phyloP scores from a whole-genome alignment of 2,797 vertebrate genomes.

The Mionectes olivaceus region DNA sequence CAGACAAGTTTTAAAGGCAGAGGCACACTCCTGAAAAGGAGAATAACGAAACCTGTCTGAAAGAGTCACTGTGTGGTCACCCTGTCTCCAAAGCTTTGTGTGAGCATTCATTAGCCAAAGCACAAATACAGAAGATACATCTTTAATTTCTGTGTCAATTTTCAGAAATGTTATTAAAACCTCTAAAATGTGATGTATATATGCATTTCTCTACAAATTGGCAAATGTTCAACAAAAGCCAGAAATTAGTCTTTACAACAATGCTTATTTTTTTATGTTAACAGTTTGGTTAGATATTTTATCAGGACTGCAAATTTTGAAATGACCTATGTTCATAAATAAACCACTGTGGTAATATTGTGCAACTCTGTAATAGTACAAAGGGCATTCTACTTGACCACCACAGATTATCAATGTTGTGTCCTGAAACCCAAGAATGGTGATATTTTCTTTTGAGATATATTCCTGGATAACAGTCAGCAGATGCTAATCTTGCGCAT shows the following conservation, averaged over 20 bases:
- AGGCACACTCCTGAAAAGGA: neutral
- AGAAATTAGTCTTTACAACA: neutral
- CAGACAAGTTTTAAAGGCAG: neutral
- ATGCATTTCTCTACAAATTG: neutral
- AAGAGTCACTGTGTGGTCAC: neutral
- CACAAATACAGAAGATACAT: neutral
- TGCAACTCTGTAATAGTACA: neutral
- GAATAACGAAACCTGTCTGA: neutral
- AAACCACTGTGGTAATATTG: neutral
- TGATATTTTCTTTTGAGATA: neutral
- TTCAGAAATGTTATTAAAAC: neutral
- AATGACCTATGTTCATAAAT: neutral
- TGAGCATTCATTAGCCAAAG: neutral
- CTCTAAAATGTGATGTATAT: neutral
- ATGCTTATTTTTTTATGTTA: neutral
- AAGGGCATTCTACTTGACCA: neutral
- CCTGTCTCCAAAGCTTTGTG: neutral
- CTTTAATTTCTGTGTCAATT: neutral
- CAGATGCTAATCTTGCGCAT: conserved; percentile 9
- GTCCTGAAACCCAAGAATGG: neutral
- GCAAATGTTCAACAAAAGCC: neutral
- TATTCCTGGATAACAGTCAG: neutral
- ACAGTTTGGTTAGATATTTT: neutral
- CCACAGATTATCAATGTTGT: neutral
- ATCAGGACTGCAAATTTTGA: neutral